Conservation (phyloP, 2,797 vertebrate genomes). For the Dendrocincla tyrannina region DNA sequence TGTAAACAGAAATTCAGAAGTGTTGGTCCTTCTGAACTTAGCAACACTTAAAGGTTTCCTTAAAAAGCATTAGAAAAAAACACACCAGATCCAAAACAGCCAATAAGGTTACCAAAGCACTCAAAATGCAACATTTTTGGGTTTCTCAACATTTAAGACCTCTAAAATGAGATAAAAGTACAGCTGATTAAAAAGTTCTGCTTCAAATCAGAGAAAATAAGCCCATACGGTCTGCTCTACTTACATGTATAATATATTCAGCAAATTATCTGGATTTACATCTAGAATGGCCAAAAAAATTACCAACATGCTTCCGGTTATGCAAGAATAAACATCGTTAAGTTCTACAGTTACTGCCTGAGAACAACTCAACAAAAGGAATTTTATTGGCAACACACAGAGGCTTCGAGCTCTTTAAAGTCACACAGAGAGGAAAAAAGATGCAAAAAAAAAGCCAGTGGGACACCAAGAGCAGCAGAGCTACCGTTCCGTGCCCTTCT, state of each 20-base stretch:
- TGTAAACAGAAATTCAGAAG: neutral
- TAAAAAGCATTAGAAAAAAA: neutral
- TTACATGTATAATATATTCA: fast-evolving
- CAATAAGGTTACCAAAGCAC: too few relatives aligned
- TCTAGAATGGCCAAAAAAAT: neutral
- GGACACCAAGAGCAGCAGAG: neutral
- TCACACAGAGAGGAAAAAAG: neutral
- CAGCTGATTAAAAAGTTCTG: neutral
- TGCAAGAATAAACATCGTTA: neutral
- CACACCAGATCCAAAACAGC: neutral
- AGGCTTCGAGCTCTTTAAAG: neutral
- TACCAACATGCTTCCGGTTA: neutral
- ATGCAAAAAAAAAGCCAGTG: neutral
- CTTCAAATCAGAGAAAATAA: neutral
- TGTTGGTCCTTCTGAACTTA: neutral
- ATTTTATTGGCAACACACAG: neutral
- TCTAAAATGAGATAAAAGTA: neutral
- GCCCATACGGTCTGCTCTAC: neutral
- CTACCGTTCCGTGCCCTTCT: neutral
- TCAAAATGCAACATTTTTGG: neutral
- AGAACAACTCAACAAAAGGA: neutral
- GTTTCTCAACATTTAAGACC: neutral
- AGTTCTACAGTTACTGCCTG: neutral
- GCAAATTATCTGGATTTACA: neutral
- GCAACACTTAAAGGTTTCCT: neutral